Evolutionary conservation across 2,113 vertebrate genomes (phyloP).

Genomic region (Pionites leucogaster): DNA sequence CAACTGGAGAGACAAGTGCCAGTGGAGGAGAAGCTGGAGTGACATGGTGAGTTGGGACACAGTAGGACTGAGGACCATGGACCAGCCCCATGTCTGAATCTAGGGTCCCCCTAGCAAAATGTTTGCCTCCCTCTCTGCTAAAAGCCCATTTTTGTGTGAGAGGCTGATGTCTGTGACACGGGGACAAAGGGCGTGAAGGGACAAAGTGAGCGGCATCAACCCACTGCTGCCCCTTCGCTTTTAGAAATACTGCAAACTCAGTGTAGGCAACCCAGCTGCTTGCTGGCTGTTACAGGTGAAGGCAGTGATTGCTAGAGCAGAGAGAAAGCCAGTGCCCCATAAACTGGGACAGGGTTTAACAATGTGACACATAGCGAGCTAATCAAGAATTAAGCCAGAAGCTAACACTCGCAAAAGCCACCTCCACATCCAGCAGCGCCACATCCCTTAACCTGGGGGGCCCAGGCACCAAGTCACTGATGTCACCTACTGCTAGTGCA

Average conservation of each 20-base stretch:
- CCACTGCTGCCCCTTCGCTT: background rate
- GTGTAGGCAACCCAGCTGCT: background rate
- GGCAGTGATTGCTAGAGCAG: background rate
- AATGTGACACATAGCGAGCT: background rate
- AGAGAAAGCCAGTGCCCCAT: background rate
- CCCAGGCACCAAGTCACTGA: accelerated
- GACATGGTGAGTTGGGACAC: background rate
- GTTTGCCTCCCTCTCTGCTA: background rate
- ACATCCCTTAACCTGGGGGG: background rate
- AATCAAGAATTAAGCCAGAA: background rate
- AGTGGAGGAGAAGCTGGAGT: background rate
- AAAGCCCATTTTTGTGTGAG: background rate
- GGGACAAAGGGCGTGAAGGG: background rate
- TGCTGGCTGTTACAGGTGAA: accelerated
- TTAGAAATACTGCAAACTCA: background rate
- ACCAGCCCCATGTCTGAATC: accelerated
- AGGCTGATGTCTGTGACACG: background rate
- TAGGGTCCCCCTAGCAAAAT: background rate
- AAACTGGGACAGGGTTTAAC: background rate
- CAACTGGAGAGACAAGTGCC: accelerated
- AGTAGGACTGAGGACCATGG: background rate
- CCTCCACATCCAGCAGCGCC: background rate
- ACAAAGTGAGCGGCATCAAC: background rate
- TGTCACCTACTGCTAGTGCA: background rate
- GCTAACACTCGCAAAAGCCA: background rate